Evolutionary conservation across 2,888 invertebrate species (phyloP).

Genomic region (Spatulosminthurus flaviceps): DNA sequence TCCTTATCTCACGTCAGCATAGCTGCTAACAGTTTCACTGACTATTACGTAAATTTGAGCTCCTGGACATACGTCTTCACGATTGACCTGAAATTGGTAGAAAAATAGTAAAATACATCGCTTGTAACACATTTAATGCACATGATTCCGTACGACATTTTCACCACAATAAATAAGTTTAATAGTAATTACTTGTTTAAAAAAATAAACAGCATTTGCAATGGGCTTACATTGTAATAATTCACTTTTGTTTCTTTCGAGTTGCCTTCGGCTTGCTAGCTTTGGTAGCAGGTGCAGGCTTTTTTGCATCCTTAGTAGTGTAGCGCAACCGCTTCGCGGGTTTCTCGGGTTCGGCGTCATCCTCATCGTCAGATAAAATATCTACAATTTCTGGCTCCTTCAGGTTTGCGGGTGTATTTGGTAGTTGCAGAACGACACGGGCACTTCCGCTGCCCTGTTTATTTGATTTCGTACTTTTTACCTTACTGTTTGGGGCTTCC

Average conservation of each 20-base stretch:
- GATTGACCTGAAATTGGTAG: too few species aligned
- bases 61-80: too few species aligned
- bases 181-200: neutral
- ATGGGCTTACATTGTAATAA: neutral
- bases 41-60: too few species aligned
- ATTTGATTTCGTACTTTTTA: neutral
- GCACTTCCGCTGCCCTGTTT: neutral
- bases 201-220: neutral
- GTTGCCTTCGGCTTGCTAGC: neutral
- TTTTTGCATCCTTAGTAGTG: neutral
- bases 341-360: neutral
- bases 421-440: constrained; percentile 11
- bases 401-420: too few species aligned
- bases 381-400: neutral
- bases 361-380: constrained; percentile 15
- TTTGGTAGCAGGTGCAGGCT: neutral
- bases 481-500: neutral
- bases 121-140: too few species aligned
- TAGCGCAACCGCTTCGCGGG: neutral
- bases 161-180: neutral
- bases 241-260: too few species aligned
- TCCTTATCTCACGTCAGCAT: too few species aligned
- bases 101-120: too few species aligned
- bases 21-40: too few species aligned
- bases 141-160: too few species aligned